phyloP scores from a whole-genome alignment of 2,113 vertebrate species.

The Hyaena hyaena region DNA sequence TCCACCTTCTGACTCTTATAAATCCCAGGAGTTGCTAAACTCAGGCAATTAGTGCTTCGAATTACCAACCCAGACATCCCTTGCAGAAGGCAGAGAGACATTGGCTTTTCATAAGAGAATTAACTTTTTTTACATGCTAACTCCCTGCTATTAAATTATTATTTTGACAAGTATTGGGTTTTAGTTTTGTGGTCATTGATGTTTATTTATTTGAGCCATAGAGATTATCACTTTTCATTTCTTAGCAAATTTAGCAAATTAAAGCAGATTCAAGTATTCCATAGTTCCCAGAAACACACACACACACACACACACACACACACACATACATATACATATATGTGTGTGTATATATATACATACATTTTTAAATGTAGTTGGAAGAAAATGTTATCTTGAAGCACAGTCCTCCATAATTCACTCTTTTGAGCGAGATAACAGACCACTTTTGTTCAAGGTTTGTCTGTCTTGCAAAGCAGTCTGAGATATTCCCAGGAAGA shows the following conservation, averaged over 20 bases:
- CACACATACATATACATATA: not conserved
- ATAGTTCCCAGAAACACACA: not conserved
- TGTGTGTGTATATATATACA: not conserved
- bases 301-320: not conserved
- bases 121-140: not conserved
- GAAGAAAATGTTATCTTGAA: not conserved
- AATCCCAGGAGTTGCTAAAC: conserved; percentile 45
- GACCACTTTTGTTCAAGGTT: not conserved
- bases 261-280: not conserved
- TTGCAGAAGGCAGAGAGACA: conserved; percentile 35
- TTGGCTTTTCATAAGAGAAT: not conserved
- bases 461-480: not conserved
- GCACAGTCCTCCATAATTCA: not conserved
- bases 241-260: not conserved
- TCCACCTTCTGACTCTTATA: not conserved
- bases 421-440: not conserved
- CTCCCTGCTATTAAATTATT: not conserved
- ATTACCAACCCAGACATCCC: not conserved
- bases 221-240: not conserved
- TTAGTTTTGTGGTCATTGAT: not conserved
- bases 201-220: not conserved
- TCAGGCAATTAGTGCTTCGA: conserved; percentile 15
- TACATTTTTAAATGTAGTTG: not conserved
- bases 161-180: not conserved
- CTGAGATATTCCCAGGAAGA: not conserved